A percentile compares a stretch with the other conserved stretches of the same genome.
These are phyloP conservation scores for Mimumesa dahlbomi DNA, from an alignment of 2,888 invertebrate species.

Conservation along the genomic window DNA sequence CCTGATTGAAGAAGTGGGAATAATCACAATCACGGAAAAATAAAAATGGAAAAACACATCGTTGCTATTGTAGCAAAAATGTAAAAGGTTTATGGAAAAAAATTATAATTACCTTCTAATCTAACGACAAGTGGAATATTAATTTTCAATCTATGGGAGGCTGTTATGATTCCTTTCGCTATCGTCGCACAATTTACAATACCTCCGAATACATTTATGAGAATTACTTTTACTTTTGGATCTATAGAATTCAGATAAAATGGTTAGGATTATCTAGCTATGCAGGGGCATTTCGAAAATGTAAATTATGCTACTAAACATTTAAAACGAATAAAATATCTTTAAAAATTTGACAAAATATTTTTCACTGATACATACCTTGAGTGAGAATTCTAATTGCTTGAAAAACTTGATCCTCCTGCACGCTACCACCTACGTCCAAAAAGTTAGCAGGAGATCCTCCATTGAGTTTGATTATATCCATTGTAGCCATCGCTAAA, in stretches of 20 bases:
- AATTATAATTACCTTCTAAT: conserved; percentile 87
- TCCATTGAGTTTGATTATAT: conserved; percentile 97
- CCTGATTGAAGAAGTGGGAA: conserved; percentile 78
- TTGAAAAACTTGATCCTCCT: conserved; percentile 95
- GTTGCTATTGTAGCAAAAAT: not conserved
- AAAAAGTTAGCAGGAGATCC: conserved; percentile 99
- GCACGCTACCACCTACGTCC: conserved; percentile 98
- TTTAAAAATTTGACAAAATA: not conserved
- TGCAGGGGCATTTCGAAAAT: no score
- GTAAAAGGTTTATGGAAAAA: not conserved
- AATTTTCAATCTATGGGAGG: conserved; percentile 89
- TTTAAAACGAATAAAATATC: no score
- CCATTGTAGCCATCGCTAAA: conserved; percentile 99
- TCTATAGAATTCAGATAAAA: conserved; percentile 81
- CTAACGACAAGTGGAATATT: conserved; percentile 95
- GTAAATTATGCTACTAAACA: no score
- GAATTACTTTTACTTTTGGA: conserved; percentile 94
- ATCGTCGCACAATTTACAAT: conserved; percentile 99
- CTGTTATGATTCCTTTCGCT: conserved; percentile 96
- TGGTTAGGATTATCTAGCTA: conserved; percentile 7
- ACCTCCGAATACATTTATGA: conserved; percentile 99
- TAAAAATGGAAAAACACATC: conserved; percentile 14
- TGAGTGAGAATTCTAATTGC: conserved; percentile 94
- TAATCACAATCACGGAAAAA: conserved; percentile 22
- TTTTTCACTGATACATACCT: conserved; percentile 77